phyloP scores from a whole-genome alignment of 2,113 vertebrate genomes.

The Psettodes erumei region DNA sequence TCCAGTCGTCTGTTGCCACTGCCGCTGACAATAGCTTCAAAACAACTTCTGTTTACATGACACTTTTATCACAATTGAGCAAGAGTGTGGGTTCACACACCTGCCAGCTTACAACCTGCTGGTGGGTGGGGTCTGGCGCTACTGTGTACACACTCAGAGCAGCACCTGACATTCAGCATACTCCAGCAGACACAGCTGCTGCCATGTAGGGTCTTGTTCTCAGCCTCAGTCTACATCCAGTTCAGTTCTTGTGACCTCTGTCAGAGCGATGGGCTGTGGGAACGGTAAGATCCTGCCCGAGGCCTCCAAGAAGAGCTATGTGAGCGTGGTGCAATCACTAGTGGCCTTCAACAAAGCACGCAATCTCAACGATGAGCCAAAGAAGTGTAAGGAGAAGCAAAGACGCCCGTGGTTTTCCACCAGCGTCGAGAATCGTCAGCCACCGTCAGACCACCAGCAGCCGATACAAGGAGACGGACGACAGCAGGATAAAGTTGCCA shows the following conservation, averaged over 20 bases:
- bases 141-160: background rate
- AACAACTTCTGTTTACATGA: slow-evolving; percentile 34
- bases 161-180: background rate
- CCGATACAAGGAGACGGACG: background rate
- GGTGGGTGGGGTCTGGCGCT: slow-evolving; percentile 22
- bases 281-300: slow-evolving; percentile 52
- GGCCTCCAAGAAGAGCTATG: slow-evolving; percentile 44
- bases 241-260: background rate
- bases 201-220: background rate
- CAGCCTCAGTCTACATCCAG: background rate
- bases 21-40: slow-evolving; percentile 57
- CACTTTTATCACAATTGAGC: slow-evolving; percentile 29
- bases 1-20: background rate
- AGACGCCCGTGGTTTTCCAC: slow-evolving; percentile 28
- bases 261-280: slow-evolving; percentile 63
- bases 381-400: slow-evolving; percentile 17
- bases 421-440: background rate
- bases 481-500: slow-evolving; percentile 18
- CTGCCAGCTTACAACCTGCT: slow-evolving; percentile 24
- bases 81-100: slow-evolving; percentile 13
- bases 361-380: background rate
- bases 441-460: background rate
- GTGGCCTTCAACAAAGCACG: slow-evolving; percentile 49
- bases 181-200: background rate
- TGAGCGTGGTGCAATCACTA: slow-evolving; percentile 54